Conservation (phyloP, 2,113 vertebrate species). For the Thymallus thymallus region DNA sequence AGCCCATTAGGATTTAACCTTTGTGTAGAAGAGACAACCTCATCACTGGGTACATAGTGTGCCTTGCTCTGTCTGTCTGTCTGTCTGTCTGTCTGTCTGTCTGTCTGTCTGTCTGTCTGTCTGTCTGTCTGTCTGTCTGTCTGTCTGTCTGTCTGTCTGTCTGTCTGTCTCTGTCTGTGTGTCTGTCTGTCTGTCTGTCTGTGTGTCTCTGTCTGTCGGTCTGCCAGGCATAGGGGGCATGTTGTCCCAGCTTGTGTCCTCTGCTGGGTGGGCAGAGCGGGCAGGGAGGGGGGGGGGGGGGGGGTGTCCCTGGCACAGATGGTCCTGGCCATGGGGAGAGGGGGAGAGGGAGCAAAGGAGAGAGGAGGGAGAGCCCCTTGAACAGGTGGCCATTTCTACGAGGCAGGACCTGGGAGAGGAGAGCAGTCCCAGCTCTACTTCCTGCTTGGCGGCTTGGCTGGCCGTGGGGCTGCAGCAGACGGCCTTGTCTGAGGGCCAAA, state of each 20-base stretch:
- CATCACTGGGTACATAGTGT: too few species aligned
- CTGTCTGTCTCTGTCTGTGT: slow-evolving; percentile 35
- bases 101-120: slow-evolving; percentile 17
- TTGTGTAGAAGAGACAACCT: too few species aligned
- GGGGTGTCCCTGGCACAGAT: slow-evolving; percentile 5
- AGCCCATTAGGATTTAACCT: too few species aligned
- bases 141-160: neutral
- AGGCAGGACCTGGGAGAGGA: slow-evolving; percentile 11
- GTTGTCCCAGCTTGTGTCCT: slow-evolving; percentile 7
- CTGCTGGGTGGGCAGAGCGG: slow-evolving; percentile 28
- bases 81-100: slow-evolving; percentile 25
- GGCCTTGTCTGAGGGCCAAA: neutral
- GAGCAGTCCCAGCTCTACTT: slow-evolving; percentile 1
- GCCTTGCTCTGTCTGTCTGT: slow-evolving; percentile 34
- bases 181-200: slow-evolving; percentile 33
- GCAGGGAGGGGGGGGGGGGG: too few species aligned
- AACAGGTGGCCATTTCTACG: slow-evolving; percentile 21
- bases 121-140: slow-evolving; percentile 54
- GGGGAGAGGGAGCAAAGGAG: neutral
- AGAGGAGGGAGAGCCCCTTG: neutral
- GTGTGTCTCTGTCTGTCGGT: slow-evolving; percentile 42
- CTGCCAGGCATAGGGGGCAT: neutral
- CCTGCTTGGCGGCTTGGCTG: neutral
- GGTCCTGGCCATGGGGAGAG: neutral
- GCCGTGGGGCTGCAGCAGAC: neutral